Evolutionary conservation across 2,888 invertebrate species (phyloP), one percentile per base, ranked within the genome.

Genomic region (Amphipoea lucens): DNA sequence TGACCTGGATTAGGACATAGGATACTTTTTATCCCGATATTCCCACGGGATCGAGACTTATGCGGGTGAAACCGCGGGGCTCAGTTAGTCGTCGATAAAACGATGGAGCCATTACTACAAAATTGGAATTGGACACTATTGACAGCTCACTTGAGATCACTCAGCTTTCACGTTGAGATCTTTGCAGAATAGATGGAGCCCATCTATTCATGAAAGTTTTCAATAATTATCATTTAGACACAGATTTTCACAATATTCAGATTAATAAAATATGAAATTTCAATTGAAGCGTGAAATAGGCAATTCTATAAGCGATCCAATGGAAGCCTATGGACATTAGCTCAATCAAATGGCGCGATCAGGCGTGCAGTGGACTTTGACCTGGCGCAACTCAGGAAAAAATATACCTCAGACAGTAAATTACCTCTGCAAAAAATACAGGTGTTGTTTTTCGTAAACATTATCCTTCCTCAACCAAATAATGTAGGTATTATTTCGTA

Each of bases 241-340:
- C 14, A 45, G 23, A 72, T n/a, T 29, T 51, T 62, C 60, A 82
- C n/a, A 77, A 74, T 66, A n/a, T 79, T 82, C 76, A 60, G 45
- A 48, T 84, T 90, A 91, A 88, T 91, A 87, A 88, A 89, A 88
- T 89, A 91, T 88, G 75, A 83, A 87, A 87, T 84, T 78, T 68
- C 87, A 86, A 91, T 79, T 88, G 90, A 87, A 92, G 91, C 93
- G 86, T 93, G 91, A 91, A 93, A 93, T 91, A 88, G 88, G 84
- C 90, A 91, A 90, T 92, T 88, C 79, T 84, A 84, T 85, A 87
- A 87, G 86, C 87, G 88, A 89, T 89, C 81, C 89, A 87, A 86
- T 87, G 78, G 83, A 88, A 87, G 88, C 84, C 89, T 83, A 87
- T 87, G 83, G 86, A 86, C 76, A 90, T 89, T 88, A 86, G 74